These are phyloP conservation scores for Zenarchopterus dispar DNA, from an alignment of 2,797 vertebrate genomes.

Conservation along the genomic window DNA sequence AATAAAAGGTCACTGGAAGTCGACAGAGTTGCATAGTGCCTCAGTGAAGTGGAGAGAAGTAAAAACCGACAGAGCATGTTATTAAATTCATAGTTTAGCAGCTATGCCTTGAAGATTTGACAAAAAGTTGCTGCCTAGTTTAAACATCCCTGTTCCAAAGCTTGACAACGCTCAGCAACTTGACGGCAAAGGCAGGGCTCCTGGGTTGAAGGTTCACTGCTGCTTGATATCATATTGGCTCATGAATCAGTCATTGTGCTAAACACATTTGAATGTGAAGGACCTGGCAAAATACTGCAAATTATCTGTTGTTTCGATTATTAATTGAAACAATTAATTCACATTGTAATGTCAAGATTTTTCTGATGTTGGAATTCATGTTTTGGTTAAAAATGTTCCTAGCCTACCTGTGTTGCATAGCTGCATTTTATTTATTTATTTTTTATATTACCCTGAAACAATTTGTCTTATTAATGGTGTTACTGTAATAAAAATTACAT, in stretches of 20 bases:
- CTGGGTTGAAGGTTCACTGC: not conserved
- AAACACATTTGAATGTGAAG: not conserved
- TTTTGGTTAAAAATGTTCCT: too few relatives aligned
- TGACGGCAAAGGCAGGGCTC: not conserved
- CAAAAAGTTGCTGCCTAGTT: conserved; percentile 10
- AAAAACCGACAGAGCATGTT: not conserved
- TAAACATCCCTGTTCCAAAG: not conserved
- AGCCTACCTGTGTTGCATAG: too few relatives aligned
- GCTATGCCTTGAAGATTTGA: not conserved
- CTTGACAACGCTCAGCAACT: not conserved
- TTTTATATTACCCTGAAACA: too few relatives aligned
- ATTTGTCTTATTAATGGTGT: too few relatives aligned
- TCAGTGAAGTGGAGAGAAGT: not conserved
- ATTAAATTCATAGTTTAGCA: conserved; percentile 6
- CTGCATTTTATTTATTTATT: too few relatives aligned
- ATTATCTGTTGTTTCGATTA: not conserved
- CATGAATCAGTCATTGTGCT: not conserved
- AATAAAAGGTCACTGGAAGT: not conserved
- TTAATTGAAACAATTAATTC: not conserved
- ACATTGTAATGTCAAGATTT: not conserved
- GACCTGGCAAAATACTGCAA: not conserved
- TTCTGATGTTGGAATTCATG: not conserved
- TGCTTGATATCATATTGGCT: not conserved
- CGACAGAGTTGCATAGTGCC: not conserved
- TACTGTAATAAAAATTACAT: not conserved